Conservation (phyloP, 1,140 invertebrate species). For the Dryas iulia region DNA sequence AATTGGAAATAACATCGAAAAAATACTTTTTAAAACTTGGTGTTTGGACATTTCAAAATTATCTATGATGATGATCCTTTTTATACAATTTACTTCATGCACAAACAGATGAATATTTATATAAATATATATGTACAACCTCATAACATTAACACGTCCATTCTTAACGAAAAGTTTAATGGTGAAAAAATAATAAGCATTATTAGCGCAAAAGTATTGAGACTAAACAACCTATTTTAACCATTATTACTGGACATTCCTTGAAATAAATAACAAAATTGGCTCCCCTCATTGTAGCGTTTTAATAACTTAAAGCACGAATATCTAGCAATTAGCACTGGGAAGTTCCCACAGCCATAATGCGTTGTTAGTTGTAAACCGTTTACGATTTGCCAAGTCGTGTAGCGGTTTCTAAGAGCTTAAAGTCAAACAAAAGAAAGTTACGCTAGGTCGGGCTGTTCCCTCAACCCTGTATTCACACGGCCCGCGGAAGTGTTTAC, state of each 20-base stretch:
- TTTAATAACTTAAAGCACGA: not conserved
- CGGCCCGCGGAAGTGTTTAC: constrained; percentile 54
- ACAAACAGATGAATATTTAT: too few relatives aligned
- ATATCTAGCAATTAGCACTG: constrained; percentile 5
- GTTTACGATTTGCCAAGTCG: constrained; percentile 29
- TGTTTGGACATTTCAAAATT: too few relatives aligned
- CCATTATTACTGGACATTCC: not conserved
- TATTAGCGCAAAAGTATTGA: not conserved
- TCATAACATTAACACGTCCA: not conserved
- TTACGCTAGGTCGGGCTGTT: constrained; percentile 56
- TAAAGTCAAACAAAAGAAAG: constrained; percentile 64
- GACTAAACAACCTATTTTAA: not conserved
- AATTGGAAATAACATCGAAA: too few relatives aligned
- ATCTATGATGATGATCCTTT: too few relatives aligned
- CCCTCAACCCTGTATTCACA: constrained; percentile 61
- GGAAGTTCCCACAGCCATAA: constrained; percentile 26
- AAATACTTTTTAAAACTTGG: too few relatives aligned
- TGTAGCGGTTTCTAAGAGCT: constrained; percentile 37
- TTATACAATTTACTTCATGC: too few relatives aligned
- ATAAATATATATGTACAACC: too few relatives aligned
- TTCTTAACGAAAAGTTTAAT: not conserved
- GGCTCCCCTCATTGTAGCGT: not conserved
- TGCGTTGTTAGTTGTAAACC: constrained; percentile 32
- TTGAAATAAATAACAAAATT: not conserved
- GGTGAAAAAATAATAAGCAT: not conserved